A percentile compares a stretch with the other conserved stretches of the same genome.
Conservation (phyloP, 2,797 vertebrate genomes). For the Argentina silus region DNA sequence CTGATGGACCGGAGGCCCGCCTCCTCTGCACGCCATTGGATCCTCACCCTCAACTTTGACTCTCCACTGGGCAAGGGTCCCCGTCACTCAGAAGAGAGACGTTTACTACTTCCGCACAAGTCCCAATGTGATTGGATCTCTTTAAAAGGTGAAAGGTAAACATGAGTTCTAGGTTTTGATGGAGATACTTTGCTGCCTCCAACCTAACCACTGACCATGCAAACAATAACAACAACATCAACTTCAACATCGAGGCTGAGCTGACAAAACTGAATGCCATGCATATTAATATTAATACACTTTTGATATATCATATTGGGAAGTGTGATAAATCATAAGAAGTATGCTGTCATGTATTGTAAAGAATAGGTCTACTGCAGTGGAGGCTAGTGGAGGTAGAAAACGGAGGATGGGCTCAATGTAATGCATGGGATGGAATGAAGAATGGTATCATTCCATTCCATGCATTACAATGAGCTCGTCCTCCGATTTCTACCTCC, state of each 20-base stretch:
- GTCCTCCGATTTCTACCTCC: too few relatives aligned
- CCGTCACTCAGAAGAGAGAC: slow-evolving; percentile 37
- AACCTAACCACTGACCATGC: not conserved
- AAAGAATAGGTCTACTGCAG: too few relatives aligned
- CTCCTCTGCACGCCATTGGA: slow-evolving; percentile 62
- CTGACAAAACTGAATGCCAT: not conserved
- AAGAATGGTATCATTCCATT: too few relatives aligned
- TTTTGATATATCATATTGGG: not conserved
- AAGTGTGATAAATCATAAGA: not conserved
- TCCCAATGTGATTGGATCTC: slow-evolving; percentile 63
- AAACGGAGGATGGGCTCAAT: too few relatives aligned
- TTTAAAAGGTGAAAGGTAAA: slow-evolving; percentile 69
- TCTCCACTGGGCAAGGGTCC: slow-evolving; percentile 33
- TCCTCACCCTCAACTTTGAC: fast-evolving
- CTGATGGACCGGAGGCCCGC: slow-evolving; percentile 63
- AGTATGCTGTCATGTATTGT: not conserved
- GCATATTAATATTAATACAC: not conserved
- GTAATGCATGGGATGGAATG: too few relatives aligned
- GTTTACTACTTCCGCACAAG: slow-evolving; percentile 69
- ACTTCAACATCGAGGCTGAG: not conserved
- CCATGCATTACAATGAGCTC: too few relatives aligned
- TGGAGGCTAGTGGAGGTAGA: too few relatives aligned
- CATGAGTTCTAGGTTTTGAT: not conserved
- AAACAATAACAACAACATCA: not conserved
- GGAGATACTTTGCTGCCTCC: not conserved